Percentiles rank a stretch among this genome's conserved stretches.
phyloP scores from a whole-genome alignment of 2,113 vertebrate genomes.

The Zosterops pallidus region DNA sequence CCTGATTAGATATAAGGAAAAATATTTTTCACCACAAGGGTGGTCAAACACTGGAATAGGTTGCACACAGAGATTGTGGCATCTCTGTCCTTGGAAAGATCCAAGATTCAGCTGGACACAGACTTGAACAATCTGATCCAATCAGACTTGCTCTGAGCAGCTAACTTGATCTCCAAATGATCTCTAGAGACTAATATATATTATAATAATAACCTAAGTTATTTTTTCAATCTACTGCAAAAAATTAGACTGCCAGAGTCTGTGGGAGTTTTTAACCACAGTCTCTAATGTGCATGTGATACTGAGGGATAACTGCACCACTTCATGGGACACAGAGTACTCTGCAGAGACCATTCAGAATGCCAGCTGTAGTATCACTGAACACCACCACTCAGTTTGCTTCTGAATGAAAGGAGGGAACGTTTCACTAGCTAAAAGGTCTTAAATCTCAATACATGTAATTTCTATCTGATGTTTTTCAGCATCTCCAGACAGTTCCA shows the following conservation, averaged over 20 bases:
- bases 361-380: neutral
- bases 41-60: neutral
- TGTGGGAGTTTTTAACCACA: neutral
- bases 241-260: neutral
- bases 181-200: neutral
- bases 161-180: neutral
- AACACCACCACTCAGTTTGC: neutral
- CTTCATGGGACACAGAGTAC: neutral
- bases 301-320: neutral
- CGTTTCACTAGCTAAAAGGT: neutral
- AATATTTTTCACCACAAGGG: neutral
- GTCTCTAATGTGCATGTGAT: neutral
- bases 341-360: neutral
- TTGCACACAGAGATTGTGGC: fast-evolving
- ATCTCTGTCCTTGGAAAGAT: neutral
- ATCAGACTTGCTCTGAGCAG: neutral
- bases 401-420: neutral
- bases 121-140: neutral
- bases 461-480: neutral
- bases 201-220: neutral
- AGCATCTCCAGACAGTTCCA: neutral
- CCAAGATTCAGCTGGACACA: neutral
- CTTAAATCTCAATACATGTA: neutral
- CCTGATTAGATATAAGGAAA: neutral
- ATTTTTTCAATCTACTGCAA: neutral